Base-by-base conservation (phyloP, 92 coral and sea anemone genomes). In the Epizoanthus illoricatus region DNA sequence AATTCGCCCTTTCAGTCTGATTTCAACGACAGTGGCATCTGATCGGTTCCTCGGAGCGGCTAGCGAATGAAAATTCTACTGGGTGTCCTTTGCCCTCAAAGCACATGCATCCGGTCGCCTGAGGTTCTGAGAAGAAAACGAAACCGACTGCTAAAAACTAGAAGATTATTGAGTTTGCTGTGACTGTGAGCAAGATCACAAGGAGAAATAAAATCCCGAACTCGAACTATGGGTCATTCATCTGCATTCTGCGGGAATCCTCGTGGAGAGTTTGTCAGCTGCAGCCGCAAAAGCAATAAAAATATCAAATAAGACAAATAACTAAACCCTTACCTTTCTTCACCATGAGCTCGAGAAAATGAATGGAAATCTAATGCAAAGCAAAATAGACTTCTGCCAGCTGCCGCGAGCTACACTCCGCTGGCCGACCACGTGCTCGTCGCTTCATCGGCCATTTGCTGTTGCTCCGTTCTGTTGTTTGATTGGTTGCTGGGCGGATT, bases 401-500 rank as follows among this genome's bases (percentile, higher is more conserved):
- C 71, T 62, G 82, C 82, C 45, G 81, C n/a, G n/a, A n/a, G n/a
- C 69, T 15, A 52, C 52, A 78, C 49, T 78, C 82, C 82, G 82
- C 82, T 78, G 82, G 70, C 82, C 71, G 15, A 78, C 82, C 82
- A 78, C 82, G 82, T 78, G 82, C 82, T 52, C 71, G 42, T 42
- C 45, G 19, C 42, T 63, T 15, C 7, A 67, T 78, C 66, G 49
- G n/a, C 82, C 42, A 92, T 88, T 93, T 93, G 94, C 97, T 86
- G 94, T 93, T 73, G 40, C 52, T 7, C 54, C 10, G 7, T 19
- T 16, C 45, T 24, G 55, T 11, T 64, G 9, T 56, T 75, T 91
- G 97, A 93, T 93, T 93, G 97, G 97, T 93, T 93, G 97, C 97
- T 83, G 91, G 85, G 97, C 89, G 85, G 84, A 68, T 80, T 69